Evolutionary conservation across 2,797 vertebrate genomes (phyloP).

Genomic region (Rallus crepitans): DNA sequence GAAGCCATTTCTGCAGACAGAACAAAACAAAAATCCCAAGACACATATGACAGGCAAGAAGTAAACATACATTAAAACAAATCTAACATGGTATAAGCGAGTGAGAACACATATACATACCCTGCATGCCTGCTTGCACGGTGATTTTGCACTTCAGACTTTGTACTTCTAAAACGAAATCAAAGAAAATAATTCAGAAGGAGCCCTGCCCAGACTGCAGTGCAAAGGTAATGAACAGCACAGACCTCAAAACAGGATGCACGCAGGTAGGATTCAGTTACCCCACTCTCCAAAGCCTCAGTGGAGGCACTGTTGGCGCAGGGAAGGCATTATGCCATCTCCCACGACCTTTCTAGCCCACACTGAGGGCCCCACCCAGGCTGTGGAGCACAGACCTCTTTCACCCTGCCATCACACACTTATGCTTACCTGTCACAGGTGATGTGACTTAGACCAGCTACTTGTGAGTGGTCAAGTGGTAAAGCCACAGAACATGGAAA

Average conservation of each 20-base stretch:
- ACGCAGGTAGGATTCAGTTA: fast-evolving
- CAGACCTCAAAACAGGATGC: fast-evolving
- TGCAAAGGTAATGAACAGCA: fast-evolving
- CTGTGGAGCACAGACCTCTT: neutral
- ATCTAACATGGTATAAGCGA: no score
- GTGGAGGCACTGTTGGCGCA: fast-evolving
- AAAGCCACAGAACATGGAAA: fast-evolving
- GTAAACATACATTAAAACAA: neutral
- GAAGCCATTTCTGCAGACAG: constrained; percentile 67
- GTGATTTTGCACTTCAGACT: neutral
- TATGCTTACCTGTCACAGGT: fast-evolving
- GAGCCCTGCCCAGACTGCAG: neutral
- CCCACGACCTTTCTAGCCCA: fast-evolving
- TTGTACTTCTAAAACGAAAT: fast-evolving
- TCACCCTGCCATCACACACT: fast-evolving
- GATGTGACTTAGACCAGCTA: fast-evolving
- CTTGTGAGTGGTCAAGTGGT: fast-evolving
- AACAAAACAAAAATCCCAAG: neutral
- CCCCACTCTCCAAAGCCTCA: fast-evolving
- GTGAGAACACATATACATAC: fast-evolving
- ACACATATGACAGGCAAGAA: neutral
- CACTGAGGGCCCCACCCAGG: fast-evolving
- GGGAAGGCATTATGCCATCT: fast-evolving
- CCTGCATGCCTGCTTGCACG: fast-evolving
- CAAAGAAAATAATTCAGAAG: fast-evolving